Percentiles rank a stretch among this genome's conserved stretches.
Evolutionary conservation across 2,113 vertebrate species (phyloP).

Genomic region (Alligator mississippiensis): DNA sequence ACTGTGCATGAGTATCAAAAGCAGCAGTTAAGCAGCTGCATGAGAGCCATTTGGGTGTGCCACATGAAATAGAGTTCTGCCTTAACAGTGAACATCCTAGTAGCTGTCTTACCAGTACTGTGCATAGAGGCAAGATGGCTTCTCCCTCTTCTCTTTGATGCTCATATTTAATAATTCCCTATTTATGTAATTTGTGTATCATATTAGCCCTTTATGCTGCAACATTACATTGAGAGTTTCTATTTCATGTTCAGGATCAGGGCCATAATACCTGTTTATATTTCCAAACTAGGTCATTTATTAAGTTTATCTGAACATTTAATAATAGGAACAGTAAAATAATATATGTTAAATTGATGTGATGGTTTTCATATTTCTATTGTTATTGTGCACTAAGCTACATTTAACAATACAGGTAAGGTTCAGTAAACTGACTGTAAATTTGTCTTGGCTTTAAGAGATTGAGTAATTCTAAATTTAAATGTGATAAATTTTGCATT

Average conservation of each 20-base stretch:
- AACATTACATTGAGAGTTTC: background rate
- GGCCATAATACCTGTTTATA: accelerated
- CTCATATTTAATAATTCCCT: background rate
- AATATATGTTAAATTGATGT: background rate
- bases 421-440: background rate
- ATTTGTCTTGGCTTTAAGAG: background rate
- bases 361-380: background rate
- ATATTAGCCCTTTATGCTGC: background rate
- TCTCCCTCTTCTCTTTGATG: background rate
- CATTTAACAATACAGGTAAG: accelerated
- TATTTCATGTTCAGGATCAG: background rate
- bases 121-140: too few relatives aligned
- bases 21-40: too few relatives aligned
- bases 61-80: too few relatives aligned
- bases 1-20: too few relatives aligned
- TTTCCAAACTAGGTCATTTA: background rate
- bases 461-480: too few relatives aligned
- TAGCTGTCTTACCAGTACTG: too few relatives aligned
- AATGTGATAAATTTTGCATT: too few relatives aligned
- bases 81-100: too few relatives aligned
- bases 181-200: background rate
- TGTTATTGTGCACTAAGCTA: conserved; percentile 15
- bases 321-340: background rate
- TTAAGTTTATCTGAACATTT: background rate
- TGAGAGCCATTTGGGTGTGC: too few relatives aligned